Base-by-base conservation (phyloP, 2,113 vertebrate species). In the Bambusicola thoracicus region DNA sequence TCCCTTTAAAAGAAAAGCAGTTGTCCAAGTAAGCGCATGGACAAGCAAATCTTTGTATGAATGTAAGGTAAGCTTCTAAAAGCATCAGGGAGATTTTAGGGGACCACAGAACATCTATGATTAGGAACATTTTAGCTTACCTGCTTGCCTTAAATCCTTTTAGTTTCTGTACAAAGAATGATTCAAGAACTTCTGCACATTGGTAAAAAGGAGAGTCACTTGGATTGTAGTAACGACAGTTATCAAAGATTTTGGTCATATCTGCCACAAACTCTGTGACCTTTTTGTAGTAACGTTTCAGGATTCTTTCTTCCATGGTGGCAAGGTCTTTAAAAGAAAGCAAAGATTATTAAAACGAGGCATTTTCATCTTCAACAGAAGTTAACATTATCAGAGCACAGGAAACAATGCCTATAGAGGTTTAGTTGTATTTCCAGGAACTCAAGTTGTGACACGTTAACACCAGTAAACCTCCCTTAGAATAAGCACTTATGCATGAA, bases 191-290 rank as follows among this genome's bases (percentile, higher is more conserved):
- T 97, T 99, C 99, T 43, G 99, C 99, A 90, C 99, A 99, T 96
- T 99, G 99, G 97, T 99, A 99, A 95, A 99, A 99, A 90, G 99
- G 98, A 67, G 99, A 99, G 97, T 99, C 99, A 69, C 98, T 99
- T 79, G 99, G 99, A 97, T 99, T 99, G 98, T 99, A 99, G 93
- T 99, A 99, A 98, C 99, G 99, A 97, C 99, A 99, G 98, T 99
- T 99, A 98, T 99, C 99, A 90, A 99, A 99, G 97, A 99, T 99
- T 99, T 99, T 99, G 99, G 99, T 99, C 99, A 99, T 99, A 96
- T 99, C 99, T 76, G 99, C 99, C 97, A 99, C 99, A 93, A 99
- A 99, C 97, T 99, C 99, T 0, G 99, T 99, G 94, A 99, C 98
- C 96, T 99, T 99, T 97, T 98, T 98, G 97, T 99, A 99, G 97